These are phyloP conservation scores for Hoplostethus mediterraneus DNA, from an alignment of 2,797 vertebrate species.

Conservation along the genomic window DNA sequence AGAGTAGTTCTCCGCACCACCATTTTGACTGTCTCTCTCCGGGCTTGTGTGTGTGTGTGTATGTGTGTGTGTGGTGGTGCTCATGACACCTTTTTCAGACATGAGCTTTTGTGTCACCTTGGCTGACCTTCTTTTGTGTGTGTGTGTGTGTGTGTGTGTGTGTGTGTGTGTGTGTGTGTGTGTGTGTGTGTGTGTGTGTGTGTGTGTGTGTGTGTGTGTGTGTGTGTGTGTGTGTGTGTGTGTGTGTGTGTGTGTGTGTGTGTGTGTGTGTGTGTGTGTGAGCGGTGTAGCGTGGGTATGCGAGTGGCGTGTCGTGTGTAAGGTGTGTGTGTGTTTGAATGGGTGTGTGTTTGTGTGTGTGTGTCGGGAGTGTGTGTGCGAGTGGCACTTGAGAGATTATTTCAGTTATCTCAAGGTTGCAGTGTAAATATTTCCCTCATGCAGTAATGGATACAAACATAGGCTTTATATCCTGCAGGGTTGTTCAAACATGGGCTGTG, in stretches of 20 bases:
- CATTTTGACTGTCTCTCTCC: conserved; percentile 15
- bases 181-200: neutral
- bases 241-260: too few species aligned
- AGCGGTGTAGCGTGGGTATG: too few species aligned
- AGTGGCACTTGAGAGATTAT: conserved; percentile 1
- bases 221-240: neutral
- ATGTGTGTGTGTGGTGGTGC: neutral
- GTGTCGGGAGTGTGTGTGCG: neutral
- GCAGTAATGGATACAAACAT: neutral
- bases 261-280: neutral
- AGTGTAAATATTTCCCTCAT: neutral
- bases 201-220: too few species aligned
- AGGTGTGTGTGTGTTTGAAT: neutral
- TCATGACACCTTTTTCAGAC: conserved; percentile 32
- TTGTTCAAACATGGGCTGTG: too few species aligned
- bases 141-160: neutral
- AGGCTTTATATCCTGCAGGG: too few species aligned
- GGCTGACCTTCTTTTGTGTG: conserved; percentile 8
- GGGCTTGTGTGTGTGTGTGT: conserved; percentile 3
- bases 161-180: too few species aligned
- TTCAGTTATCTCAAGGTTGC: neutral
- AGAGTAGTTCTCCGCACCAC: conserved; percentile 6
- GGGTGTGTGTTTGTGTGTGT: neutral
- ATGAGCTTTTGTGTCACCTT: conserved; percentile 36
- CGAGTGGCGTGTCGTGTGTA: too few species aligned